Evolutionary conservation across 2,113 vertebrate species (phyloP).

Genomic region (Syrmaticus mikado): DNA sequence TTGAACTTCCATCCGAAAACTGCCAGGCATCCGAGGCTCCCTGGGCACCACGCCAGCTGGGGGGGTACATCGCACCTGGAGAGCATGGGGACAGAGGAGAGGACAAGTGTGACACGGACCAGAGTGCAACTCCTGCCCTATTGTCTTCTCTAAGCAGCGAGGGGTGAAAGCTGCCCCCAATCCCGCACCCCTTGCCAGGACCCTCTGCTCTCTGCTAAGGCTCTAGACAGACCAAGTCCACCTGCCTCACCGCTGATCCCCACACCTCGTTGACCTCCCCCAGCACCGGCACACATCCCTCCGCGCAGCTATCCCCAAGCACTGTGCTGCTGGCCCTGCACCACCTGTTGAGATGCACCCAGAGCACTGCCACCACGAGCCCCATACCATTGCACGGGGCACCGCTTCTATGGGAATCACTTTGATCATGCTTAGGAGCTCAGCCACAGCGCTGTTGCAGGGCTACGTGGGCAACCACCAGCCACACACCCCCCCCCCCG

Average conservation of each 20-base stretch:
- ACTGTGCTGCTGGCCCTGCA: background rate
- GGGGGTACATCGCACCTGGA: constrained; percentile 81
- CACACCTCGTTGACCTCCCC: background rate
- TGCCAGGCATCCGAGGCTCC: constrained; percentile 84
- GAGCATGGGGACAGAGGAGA: constrained; percentile 83
- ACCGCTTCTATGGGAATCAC: background rate
- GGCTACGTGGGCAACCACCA: background rate
- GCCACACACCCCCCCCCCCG: background rate
- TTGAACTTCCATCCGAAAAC: constrained; percentile 86
- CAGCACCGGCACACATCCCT: background rate
- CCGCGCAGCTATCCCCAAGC: background rate
- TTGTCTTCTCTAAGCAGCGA: background rate
- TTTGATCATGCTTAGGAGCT: background rate
- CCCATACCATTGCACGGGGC: background rate
- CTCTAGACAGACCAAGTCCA: background rate
- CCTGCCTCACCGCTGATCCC: background rate
- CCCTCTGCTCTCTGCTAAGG: background rate
- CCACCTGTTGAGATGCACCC: background rate
- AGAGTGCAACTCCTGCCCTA: background rate
- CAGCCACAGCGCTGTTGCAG: background rate
- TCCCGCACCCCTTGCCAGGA: background rate
- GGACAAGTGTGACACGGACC: constrained; percentile 83
- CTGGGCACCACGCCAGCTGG: constrained; percentile 83
- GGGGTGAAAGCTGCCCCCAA: background rate
- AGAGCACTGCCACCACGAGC: background rate